Conservation (phyloP, 2,113 vertebrate species). For the Scomber japonicus region DNA sequence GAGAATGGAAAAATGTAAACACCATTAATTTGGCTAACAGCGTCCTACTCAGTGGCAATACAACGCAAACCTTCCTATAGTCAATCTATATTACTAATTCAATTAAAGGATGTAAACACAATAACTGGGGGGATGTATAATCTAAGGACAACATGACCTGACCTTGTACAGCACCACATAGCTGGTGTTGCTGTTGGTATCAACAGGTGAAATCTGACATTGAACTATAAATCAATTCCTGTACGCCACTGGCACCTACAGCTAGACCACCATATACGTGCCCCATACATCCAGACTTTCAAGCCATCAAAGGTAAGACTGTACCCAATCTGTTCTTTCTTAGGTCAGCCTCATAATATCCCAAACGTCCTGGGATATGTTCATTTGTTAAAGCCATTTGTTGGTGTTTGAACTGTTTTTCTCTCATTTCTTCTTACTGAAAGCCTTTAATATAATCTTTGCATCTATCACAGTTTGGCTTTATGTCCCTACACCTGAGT, state of each 20-base stretch:
- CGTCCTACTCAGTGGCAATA: not conserved
- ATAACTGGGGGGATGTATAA: not conserved
- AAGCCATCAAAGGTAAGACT: too few relatives aligned
- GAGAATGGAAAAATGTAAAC: conserved; percentile 9
- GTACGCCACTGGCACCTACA: not conserved
- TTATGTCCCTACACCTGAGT: too few relatives aligned
- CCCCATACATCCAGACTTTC: too few relatives aligned
- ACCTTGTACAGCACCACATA: too few relatives aligned
- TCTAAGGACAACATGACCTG: not conserved
- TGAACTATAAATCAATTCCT: not conserved
- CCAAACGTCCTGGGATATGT: not conserved
- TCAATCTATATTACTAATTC: not conserved
- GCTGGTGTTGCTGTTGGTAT: too few relatives aligned
- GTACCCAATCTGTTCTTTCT: too few relatives aligned
- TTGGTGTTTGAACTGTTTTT: too few relatives aligned
- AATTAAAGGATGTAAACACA: conserved; percentile 6
- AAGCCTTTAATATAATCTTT: too few relatives aligned
- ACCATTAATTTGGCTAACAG: not conserved
- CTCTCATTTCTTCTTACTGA: too few relatives aligned
- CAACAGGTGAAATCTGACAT: not conserved
- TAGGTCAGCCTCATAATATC: not conserved
- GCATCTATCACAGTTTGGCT: too few relatives aligned
- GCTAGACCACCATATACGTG: too few relatives aligned
- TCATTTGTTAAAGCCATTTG: too few relatives aligned
- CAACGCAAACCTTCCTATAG: not conserved